Evolutionary conservation across 2,888 invertebrate genomes (phyloP), one percentile per base, ranked within the genome.

Genomic region (Metallyticus violacea): DNA sequence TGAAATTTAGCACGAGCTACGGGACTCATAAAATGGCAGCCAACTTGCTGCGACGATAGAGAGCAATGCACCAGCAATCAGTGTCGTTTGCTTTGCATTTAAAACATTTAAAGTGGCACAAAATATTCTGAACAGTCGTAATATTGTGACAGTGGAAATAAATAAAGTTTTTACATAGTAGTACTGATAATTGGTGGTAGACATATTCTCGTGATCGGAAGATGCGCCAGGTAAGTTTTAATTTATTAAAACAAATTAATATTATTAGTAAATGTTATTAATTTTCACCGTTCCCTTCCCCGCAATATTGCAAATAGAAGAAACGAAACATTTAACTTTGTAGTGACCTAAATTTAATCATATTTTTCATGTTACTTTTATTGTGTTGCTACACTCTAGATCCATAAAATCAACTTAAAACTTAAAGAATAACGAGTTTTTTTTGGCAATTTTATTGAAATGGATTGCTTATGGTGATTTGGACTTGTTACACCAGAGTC

Each of bases 1-100:
- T 28, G 25, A n/a, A 29, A 78, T n/a, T 77, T 22, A 27, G 30
- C 87, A 87, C 86, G 87, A 86, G 86, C 87, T 81, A 78, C 77
- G 15, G 77, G 30, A 81, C 84, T 81, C 81, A 81, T 87, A 88
- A 88, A 87, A 88, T 88, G 88, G 88, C 88, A 88, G 88, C 88
- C 76, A 85, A 86, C 81, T 85, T 85, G 85, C 85, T 77, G 76
- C 81, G 87, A 87, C 84, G 80, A 85, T 25, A 62, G 40, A 62
- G 40, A 62, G 40, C 40, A 62, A 62, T 62, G 40, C 40, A 62
- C 40, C 15, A 62, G 40, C 40, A 62, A 15, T 62, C 22, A 22
- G 40, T 62, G 40, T 62, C 15, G 40, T 15, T 22, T 62, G 22
- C 15, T 62, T 62, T 62, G 9, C 15, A 4, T 62, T 62, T 62